These are phyloP conservation scores for Tychaedon coryphoeus DNA, from an alignment of 2,113 vertebrate species.

Conservation along the genomic window DNA sequence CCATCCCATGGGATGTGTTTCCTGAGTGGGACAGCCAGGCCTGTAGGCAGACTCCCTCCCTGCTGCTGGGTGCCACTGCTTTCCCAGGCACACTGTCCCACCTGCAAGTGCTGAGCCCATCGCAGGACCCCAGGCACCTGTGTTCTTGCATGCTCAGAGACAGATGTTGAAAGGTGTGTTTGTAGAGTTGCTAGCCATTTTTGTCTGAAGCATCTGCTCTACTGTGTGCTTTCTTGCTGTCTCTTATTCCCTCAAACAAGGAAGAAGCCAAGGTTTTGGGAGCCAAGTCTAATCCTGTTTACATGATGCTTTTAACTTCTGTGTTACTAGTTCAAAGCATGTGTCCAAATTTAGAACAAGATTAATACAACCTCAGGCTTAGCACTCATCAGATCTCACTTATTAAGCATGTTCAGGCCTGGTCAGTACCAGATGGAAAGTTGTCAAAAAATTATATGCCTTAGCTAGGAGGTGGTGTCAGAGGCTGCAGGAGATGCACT, in stretches of 20 bases:
- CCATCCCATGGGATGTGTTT: fast-evolving
- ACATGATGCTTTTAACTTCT: constrained; percentile 33
- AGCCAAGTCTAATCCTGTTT: constrained; percentile 51
- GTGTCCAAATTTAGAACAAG: constrained; percentile 47
- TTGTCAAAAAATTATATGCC: not conserved
- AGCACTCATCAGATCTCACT: constrained; percentile 17
- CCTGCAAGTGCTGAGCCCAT: not conserved
- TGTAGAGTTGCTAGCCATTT: not conserved
- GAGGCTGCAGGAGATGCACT: not conserved
- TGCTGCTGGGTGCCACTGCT: not conserved
- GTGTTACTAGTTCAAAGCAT: constrained; percentile 43
- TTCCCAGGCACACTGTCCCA: not conserved
- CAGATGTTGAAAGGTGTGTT: not conserved
- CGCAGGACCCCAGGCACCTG: not conserved
- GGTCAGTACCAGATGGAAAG: constrained; percentile 26
- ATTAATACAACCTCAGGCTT: constrained; percentile 31
- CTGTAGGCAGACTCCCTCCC: not conserved
- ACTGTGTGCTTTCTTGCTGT: not conserved
- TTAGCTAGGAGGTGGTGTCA: not conserved
- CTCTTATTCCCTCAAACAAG: not conserved
- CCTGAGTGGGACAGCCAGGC: fast-evolving
- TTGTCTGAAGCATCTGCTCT: not conserved
- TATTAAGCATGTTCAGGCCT: constrained; percentile 51
- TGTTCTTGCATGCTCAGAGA: not conserved
- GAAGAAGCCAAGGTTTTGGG: not conserved